phyloP scores from a whole-genome alignment of 2,113 vertebrate genomes.

The Delphinapterus leucas region DNA sequence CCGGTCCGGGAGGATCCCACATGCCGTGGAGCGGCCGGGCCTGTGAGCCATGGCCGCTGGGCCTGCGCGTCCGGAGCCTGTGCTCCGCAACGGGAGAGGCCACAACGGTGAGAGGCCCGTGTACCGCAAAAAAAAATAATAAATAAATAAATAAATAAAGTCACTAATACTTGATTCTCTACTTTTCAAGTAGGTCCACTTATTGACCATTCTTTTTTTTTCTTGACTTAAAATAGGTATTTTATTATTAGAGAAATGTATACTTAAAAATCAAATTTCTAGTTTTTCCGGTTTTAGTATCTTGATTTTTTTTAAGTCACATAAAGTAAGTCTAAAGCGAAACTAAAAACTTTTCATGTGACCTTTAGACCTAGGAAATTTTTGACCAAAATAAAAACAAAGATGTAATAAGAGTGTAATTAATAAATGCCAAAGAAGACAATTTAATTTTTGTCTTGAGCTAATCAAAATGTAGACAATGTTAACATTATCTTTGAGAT shows the following conservation, averaged over 20 bases:
- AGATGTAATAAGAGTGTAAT: not conserved
- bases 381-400: not conserved
- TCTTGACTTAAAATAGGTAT: not conserved
- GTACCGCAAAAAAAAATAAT: too few relatives aligned
- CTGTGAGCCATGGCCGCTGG: too few relatives aligned
- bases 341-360: not conserved
- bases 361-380: not conserved
- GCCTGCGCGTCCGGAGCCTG: too few relatives aligned
- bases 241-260: not conserved
- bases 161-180: not conserved
- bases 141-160: not conserved
- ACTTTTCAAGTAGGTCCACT: not conserved
- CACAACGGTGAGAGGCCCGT: too few relatives aligned
- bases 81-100: too few relatives aligned
- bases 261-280: not conserved
- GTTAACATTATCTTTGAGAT: too few relatives aligned
- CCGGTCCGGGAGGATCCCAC: too few relatives aligned
- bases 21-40: too few relatives aligned
- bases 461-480: not conserved
- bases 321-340: not conserved
- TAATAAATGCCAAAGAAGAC: not conserved
- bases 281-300: slow-evolving; percentile 4
- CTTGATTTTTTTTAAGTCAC: not conserved
- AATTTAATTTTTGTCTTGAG: not conserved
- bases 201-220: not conserved